These are phyloP conservation scores for Anastrepha obliqua DNA, from an alignment of 1,140 invertebrate species.

Conservation along the genomic window DNA sequence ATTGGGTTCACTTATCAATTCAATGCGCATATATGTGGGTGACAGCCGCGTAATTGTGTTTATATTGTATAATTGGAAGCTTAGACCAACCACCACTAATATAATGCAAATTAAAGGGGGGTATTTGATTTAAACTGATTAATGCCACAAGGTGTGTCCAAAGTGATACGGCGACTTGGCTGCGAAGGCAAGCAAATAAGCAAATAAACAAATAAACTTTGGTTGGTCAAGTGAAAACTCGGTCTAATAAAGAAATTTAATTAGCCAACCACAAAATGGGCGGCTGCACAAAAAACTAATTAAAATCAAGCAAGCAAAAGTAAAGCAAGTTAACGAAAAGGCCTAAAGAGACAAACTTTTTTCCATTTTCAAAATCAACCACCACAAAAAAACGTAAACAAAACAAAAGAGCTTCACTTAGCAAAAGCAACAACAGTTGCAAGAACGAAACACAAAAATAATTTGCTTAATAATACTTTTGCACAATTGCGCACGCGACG, in stretches of 20 bases:
- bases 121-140: conserved; percentile 46
- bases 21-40: neutral
- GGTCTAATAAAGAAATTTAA: conserved; percentile 38
- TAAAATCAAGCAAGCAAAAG: neutral
- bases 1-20: no score
- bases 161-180: neutral
- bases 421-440: conserved; percentile 1
- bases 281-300: neutral
- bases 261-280: neutral
- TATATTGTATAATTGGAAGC: conserved; percentile 44
- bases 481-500: neutral
- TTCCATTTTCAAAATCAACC: neutral
- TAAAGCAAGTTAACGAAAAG: neutral
- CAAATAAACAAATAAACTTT: conserved; percentile 16
- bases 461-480: conserved; percentile 1
- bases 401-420: neutral
- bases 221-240: neutral
- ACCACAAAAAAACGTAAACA: neutral
- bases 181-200: neutral
- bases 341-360: conserved; percentile 2
- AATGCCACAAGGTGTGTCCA: conserved; percentile 11
- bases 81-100: neutral
- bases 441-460: neutral
- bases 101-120: conserved; percentile 25
- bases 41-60: conserved; percentile 15